Base-by-base conservation (phyloP, 2,797 vertebrate genomes). In the Leucoraja ocellata region DNA sequence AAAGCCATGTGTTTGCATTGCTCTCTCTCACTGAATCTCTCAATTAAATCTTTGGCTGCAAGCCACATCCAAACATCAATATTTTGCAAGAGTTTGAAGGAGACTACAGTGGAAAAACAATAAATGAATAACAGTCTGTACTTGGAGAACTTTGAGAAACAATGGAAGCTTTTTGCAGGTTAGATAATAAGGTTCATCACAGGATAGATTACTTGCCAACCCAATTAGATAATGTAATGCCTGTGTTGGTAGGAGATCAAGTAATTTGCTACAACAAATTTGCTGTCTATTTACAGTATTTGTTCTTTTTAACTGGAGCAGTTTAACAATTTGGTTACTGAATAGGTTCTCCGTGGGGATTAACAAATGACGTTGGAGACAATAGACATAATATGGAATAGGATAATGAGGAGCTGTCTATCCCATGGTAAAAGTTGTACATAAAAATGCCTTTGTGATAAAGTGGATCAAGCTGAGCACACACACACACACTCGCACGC, bases 251-350 rank as follows among this genome's bases (percentile, higher is more conserved):
- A 71, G 25, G 46, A 58, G 39, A 92, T 58, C 36, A 73, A 54
- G 39, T 92, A 76, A 91, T 91, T 91, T 76, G 90, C 68, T 54
- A 25, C 39, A 76, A 76, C 90, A 76, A 76, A 76, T 88, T 88
- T 36, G 28, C 13, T 86, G 61, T 61, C 58, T 68, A 21, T 68
- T 88, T 36, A 61, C 14, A 88, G 61, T 32, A 88, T 68, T 65
- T 88, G 16, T 18, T 65, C 32, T 68, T 65, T 36, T 16, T 13
- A 65, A 65, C 65, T 88, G 16, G 6, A 88, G 16, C 84, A 36
- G 65, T 88, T 88, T 68, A 18, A 88, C 84, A 18, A 36, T 21
- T 88, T 68, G 68, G 4, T 88, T 88, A 65, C n/a, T 65, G 61
- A 68, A 88, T 68, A 11, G n/a, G 16, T 36, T 88, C n/a, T 65